A percentile compares a stretch with the other conserved stretches of the same genome.
phyloP scores from a whole-genome alignment of 2,113 vertebrate species.

The Campylomormyrus tamandua region DNA sequence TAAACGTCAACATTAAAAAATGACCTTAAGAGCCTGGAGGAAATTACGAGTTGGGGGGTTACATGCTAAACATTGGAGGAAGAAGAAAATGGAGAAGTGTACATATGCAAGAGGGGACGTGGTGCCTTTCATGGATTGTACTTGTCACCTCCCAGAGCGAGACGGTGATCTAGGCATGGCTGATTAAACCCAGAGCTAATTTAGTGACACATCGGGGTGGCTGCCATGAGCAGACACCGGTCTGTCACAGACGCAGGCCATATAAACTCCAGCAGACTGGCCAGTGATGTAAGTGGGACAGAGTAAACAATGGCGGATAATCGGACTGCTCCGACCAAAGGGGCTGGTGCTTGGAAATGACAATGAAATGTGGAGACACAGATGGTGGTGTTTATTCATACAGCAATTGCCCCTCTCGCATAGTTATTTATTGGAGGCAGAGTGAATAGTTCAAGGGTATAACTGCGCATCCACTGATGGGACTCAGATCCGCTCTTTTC shows the following conservation, averaged over 20 bases:
- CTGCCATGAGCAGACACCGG: not conserved
- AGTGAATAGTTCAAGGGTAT: not conserved
- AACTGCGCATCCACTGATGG: not conserved
- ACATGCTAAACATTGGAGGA: not conserved
- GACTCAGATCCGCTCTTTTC: not conserved
- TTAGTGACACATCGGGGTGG: not conserved
- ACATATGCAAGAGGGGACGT: not conserved
- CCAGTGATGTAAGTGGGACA: not conserved
- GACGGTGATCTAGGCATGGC: not conserved
- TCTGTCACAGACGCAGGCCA: not conserved
- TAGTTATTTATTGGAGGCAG: not conserved
- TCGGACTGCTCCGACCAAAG: not conserved
- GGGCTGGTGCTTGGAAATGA: not conserved
- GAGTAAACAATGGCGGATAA: not conserved
- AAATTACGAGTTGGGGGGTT: not conserved
- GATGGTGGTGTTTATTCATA: not conserved
- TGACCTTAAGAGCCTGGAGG: not conserved
- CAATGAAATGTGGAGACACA: not conserved
- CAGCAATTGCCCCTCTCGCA: not conserved
- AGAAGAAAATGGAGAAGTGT: not conserved
- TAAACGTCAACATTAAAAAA: not conserved
- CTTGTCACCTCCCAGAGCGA: not conserved
- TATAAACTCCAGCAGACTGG: not conserved
- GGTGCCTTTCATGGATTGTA: not conserved
- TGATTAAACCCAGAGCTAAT: slow-evolving; percentile 11